phyloP scores from a whole-genome alignment of 53 echinoderm and acorn worm genomes.

The Astropecten irregularis region DNA sequence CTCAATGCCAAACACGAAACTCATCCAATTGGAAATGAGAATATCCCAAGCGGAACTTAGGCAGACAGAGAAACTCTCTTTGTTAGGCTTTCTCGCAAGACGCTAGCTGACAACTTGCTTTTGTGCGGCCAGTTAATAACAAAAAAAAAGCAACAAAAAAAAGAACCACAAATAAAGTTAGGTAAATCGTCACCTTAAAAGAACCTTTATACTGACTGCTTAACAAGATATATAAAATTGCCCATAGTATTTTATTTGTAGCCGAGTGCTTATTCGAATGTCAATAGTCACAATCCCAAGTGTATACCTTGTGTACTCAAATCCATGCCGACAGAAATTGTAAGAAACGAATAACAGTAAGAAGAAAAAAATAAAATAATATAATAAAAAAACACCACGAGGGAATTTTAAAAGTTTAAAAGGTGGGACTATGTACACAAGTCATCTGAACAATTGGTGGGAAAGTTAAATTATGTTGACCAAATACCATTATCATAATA shows the following conservation, averaged over 20 bases:
- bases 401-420: neutral
- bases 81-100: neutral
- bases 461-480: constrained; percentile 31
- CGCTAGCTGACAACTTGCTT: no score
- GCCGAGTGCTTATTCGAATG: neutral
- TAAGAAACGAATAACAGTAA: constrained; percentile 24
- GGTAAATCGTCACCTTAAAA: constrained; percentile 25
- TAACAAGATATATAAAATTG: constrained; percentile 9
- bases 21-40: constrained; percentile 25
- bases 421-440: constrained; percentile 45
- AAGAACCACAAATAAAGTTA: constrained; percentile 55
- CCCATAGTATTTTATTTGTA: neutral
- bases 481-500: constrained; percentile 49
- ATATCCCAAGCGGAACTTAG: neutral
- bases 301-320: neutral
- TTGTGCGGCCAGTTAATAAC: no score
- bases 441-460: constrained; percentile 23
- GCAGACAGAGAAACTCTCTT: no score
- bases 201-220: neutral
- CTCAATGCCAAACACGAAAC: constrained; percentile 52
- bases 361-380: constrained; percentile 14
- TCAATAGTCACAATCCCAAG: neutral
- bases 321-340: neutral
- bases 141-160: no score
- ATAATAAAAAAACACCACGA: neutral